Evolutionary conservation across 2,113 vertebrate species (phyloP).

Genomic region (Lanius ludovicianus): DNA sequence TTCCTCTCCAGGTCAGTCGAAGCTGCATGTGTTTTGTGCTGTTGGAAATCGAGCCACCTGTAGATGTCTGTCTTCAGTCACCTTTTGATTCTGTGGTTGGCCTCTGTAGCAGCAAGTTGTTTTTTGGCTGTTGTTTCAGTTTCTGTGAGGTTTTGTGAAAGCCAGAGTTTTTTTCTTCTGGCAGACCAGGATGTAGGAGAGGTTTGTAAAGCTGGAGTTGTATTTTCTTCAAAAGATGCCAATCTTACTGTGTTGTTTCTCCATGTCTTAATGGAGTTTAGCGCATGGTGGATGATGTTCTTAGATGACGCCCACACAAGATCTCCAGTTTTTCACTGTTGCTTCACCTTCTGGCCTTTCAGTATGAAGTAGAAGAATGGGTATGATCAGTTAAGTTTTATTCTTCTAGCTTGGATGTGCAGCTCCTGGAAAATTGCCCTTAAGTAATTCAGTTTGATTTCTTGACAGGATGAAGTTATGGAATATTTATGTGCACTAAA

Average conservation of each 20-base stretch:
- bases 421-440: slow-evolving; percentile 43
- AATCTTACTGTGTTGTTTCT: background rate
- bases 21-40: fast-evolving
- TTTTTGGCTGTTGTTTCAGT: background rate
- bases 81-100: background rate
- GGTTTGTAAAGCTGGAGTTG: background rate
- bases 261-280: background rate
- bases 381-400: background rate
- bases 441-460: slow-evolving; percentile 46
- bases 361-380: background rate
- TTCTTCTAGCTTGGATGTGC: background rate
- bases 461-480: slow-evolving; percentile 50
- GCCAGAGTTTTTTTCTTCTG: background rate
- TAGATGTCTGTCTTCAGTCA: slow-evolving; percentile 44
- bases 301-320: background rate
- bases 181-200: background rate
- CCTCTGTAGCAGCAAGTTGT: background rate
- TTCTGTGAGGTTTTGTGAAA: background rate
- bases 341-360: background rate
- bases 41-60: slow-evolving; percentile 14
- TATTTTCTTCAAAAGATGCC: background rate
- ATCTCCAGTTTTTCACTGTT: background rate
- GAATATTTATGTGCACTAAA: slow-evolving; percentile 53
- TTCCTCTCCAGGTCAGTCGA: background rate
- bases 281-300: background rate